phyloP scores from a whole-genome alignment of 2,113 vertebrate genomes.

The human (Homo sapiens) region DNA sequence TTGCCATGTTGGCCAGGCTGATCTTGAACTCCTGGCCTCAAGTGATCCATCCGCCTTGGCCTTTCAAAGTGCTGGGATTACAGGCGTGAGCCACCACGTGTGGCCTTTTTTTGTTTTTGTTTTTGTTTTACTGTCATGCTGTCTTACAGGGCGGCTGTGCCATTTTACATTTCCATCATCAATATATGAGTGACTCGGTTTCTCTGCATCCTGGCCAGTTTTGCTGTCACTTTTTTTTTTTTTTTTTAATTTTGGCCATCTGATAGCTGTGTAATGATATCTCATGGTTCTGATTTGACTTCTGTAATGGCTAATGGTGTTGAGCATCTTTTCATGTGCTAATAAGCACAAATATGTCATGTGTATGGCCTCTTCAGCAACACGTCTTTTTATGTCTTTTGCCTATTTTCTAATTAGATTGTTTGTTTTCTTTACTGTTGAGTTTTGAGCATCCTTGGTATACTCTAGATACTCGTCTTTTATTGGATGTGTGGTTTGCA shows the following conservation, averaged over 20 bases:
- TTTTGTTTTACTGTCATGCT: background rate
- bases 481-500: background rate
- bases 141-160: too few relatives aligned
- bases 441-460: background rate
- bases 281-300: background rate
- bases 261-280: background rate
- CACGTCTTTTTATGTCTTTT: background rate
- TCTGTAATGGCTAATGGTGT: background rate
- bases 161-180: background rate
- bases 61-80: too few relatives aligned
- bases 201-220: background rate
- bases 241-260: background rate
- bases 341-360: too few relatives aligned
- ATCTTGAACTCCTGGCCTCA: too few relatives aligned
- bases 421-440: background rate
- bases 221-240: background rate
- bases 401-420: background rate
- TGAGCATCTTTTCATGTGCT: background rate
- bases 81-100: too few relatives aligned
- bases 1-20: too few relatives aligned
- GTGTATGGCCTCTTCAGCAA: background rate
- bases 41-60: too few relatives aligned
- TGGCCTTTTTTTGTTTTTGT: background rate
- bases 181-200: background rate
- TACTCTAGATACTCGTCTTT: rapidly evolving